Conservation (phyloP, 1,140 invertebrate species). For the Danaus melanippus region DNA sequence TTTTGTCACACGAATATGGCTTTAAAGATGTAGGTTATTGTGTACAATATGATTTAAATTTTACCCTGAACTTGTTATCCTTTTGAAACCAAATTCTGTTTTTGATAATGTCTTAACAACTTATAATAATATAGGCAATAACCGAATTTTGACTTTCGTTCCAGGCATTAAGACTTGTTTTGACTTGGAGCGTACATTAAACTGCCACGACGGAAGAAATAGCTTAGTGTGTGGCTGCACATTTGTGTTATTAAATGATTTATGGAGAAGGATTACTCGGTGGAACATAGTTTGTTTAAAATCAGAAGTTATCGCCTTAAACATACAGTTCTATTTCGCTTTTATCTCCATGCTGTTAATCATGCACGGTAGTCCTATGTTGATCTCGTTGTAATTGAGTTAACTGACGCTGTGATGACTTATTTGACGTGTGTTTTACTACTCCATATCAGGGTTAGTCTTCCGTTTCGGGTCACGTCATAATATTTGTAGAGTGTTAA, state of each 20-base stretch:
- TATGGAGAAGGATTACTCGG: slow-evolving; percentile 61
- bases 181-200: slow-evolving; percentile 22
- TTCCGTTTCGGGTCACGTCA: slow-evolving; percentile 33
- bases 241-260: slow-evolving; percentile 72
- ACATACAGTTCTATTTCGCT: slow-evolving; percentile 34
- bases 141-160: slow-evolving; percentile 20
- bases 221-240: slow-evolving; percentile 66
- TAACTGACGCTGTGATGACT: slow-evolving; percentile 67
- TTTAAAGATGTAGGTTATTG: slow-evolving; percentile 16
- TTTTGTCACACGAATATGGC: slow-evolving; percentile 23
- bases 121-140: slow-evolving; percentile 6
- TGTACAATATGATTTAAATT: slow-evolving; percentile 24
- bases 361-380: slow-evolving; percentile 63
- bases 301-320: slow-evolving; percentile 31
- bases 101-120: slow-evolving; percentile 19
- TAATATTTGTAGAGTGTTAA: slow-evolving; percentile 30
- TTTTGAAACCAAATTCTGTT: slow-evolving; percentile 27
- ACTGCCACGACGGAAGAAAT: slow-evolving; percentile 62
- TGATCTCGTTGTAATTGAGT: slow-evolving; percentile 68
- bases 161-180: slow-evolving; percentile 22
- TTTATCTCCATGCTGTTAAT: slow-evolving; percentile 35
- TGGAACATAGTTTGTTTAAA: slow-evolving; percentile 24
- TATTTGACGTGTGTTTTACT: slow-evolving; percentile 65
- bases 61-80: slow-evolving; percentile 32
- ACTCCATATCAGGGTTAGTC: slow-evolving; percentile 34